Percentiles rank a stretch among this genome's conserved stretches.
phyloP scores from a whole-genome alignment of 2,113 vertebrate species.

The Herpetotheres cachinnans region DNA sequence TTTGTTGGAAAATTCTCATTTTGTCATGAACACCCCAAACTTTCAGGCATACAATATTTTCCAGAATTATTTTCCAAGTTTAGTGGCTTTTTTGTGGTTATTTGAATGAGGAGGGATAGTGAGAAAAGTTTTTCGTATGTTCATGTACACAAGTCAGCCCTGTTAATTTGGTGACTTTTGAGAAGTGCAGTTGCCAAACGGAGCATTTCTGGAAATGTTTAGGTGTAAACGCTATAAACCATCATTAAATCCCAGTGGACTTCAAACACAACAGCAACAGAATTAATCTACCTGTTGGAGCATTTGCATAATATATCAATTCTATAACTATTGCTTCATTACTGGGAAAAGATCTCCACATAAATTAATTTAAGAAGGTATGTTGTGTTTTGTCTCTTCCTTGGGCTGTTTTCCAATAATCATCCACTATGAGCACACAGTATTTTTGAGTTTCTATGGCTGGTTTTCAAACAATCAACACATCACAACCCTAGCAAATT shows the following conservation, averaged over 20 bases:
- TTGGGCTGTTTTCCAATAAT: background rate
- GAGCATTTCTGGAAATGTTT: background rate
- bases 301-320: background rate
- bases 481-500: background rate
- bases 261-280: background rate
- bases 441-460: background rate
- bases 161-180: background rate
- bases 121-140: background rate
- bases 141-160: background rate
- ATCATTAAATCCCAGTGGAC: background rate
- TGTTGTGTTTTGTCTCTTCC: background rate
- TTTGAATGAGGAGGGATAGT: background rate
- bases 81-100: background rate
- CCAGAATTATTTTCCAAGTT: background rate
- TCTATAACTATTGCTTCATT: background rate
- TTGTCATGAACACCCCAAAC: background rate
- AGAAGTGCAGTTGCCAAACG: background rate
- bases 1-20: background rate
- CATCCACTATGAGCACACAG: accelerated
- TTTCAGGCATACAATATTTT: background rate
- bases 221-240: background rate
- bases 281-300: background rate
- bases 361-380: background rate
- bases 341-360: background rate
- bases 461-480: background rate